These are phyloP conservation scores for Peromyscus melanophrys DNA, from an alignment of 2,797 vertebrate species.

Conservation along the genomic window DNA sequence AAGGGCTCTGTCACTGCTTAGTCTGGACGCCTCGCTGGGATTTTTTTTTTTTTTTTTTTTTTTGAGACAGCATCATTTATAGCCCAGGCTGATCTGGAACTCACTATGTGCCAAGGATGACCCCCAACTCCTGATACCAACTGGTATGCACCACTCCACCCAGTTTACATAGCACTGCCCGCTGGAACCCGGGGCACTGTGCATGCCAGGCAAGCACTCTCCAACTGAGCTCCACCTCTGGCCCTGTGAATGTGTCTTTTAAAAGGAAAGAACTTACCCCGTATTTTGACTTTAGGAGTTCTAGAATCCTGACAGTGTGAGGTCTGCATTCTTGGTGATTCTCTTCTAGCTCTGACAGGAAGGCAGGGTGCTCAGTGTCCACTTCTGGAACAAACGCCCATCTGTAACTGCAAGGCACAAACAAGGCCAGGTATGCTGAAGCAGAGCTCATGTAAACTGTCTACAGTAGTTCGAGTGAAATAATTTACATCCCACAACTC, in stretches of 20 bases:
- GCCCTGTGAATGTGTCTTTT: background rate
- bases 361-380: conserved; percentile 91
- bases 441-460: background rate
- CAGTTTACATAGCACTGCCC: background rate
- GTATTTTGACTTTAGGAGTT: conserved; percentile 93
- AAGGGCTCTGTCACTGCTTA: background rate
- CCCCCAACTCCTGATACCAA: background rate
- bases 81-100: background rate
- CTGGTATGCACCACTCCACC: too few relatives aligned
- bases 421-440: background rate
- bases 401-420: conserved; percentile 92
- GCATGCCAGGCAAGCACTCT: background rate
- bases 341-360: conserved; percentile 92
- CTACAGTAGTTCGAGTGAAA: background rate
- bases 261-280: conserved; percentile 89
- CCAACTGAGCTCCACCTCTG: background rate
- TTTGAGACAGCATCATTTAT: background rate
- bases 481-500: background rate
- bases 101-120: background rate
- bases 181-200: background rate
- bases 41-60: background rate
- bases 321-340: conserved; percentile 94
- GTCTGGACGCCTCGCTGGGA: background rate
- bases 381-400: conserved; percentile 99
- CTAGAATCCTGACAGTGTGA: conserved; percentile 93